phyloP scores from a whole-genome alignment of 1,140 invertebrate genomes.

The Halictus rubicundus region DNA sequence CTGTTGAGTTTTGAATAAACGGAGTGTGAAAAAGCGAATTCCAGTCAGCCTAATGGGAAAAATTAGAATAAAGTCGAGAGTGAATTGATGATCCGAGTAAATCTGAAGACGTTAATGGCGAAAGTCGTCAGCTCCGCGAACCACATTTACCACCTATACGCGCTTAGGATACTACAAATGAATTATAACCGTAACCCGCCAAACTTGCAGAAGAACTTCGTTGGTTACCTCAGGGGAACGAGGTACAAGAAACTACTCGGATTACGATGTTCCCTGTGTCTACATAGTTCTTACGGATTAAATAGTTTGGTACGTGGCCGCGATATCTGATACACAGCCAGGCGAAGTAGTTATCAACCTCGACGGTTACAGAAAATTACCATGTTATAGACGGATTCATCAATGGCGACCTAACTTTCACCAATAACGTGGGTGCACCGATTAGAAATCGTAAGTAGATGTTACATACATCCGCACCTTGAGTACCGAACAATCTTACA shows the following conservation, averaged over 20 bases:
- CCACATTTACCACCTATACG: background rate
- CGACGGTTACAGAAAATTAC: background rate
- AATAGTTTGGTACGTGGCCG: background rate
- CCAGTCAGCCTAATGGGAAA: background rate
- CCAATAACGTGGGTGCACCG: too few species aligned
- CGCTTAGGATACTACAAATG: background rate
- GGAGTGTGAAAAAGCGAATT: background rate
- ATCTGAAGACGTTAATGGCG: background rate
- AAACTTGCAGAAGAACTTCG: background rate
- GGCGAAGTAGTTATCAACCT: background rate
- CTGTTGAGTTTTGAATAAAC: too few species aligned
- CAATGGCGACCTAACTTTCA: background rate
- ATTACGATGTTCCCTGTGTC: background rate
- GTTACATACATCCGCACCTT: too few species aligned
- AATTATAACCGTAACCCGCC: background rate
- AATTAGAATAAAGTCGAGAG: background rate
- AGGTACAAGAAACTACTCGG: background rate
- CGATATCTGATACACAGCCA: background rate
- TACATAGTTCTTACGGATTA: background rate
- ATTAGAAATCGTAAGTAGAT: too few species aligned
- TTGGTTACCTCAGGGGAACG: background rate
- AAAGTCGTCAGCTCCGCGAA: background rate
- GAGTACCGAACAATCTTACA: too few species aligned
- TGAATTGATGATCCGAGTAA: background rate
- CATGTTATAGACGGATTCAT: background rate